phyloP scores from a whole-genome alignment of 2,888 invertebrate genomes.

The Pseudeuparius sepicola region DNA sequence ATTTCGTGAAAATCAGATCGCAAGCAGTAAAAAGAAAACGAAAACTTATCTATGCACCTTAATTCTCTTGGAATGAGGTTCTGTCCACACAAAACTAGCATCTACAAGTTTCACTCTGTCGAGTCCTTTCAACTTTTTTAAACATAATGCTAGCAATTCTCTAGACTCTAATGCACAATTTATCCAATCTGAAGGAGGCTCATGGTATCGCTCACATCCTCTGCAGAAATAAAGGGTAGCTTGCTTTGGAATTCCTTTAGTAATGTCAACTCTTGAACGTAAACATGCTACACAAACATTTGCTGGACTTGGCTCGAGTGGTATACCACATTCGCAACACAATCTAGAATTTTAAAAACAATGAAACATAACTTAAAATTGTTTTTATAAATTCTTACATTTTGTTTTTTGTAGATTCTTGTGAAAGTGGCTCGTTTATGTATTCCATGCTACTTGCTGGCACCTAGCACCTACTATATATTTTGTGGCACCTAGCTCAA shows the following conservation, averaged over 20 bases:
- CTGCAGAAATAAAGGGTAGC: constrained; percentile 81
- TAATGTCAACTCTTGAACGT: constrained; percentile 85
- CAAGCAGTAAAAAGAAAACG: not conserved
- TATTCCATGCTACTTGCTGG: too few species aligned
- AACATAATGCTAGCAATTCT: constrained; percentile 79
- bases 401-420: too few species aligned
- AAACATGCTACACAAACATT: constrained; percentile 97
- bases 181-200: constrained; percentile 87
- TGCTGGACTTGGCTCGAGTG: constrained; percentile 89
- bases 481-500: too few species aligned
- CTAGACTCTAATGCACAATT: constrained; percentile 78
- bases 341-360: constrained; percentile 56
- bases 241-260: constrained; percentile 93
- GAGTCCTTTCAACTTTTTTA: constrained; percentile 86
- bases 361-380: too few species aligned
- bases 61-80: constrained; percentile 95
- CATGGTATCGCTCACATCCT: constrained; percentile 89
- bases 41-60: constrained; percentile 50
- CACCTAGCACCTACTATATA: too few species aligned
- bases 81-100: constrained; percentile 98
- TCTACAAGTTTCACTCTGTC: constrained; percentile 85
- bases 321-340: constrained; percentile 90
- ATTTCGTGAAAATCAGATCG: not conserved
- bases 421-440: too few species aligned
- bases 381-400: too few species aligned